These are phyloP conservation scores for Xenentodon cancila DNA, from an alignment of 2,797 vertebrate species.

Conservation along the genomic window DNA sequence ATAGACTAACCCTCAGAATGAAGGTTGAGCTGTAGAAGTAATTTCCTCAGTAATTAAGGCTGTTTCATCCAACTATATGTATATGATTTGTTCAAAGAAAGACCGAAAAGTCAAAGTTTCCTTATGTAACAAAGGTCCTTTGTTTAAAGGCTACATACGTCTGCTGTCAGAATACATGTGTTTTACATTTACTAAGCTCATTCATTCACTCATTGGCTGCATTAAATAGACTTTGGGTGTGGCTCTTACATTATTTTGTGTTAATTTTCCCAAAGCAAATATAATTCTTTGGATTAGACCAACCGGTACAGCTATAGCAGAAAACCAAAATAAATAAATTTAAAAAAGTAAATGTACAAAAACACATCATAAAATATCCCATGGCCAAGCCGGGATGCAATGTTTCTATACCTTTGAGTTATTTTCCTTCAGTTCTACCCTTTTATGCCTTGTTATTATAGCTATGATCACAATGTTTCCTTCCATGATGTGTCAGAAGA, in stretches of 20 bases:
- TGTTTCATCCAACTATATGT: background rate
- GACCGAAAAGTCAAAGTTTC: background rate
- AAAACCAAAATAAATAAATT: slow-evolving; percentile 26
- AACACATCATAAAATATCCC: slow-evolving; percentile 9
- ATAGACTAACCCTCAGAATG: background rate
- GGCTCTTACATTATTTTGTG: slow-evolving; percentile 64
- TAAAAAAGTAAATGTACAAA: background rate
- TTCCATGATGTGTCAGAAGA: slow-evolving; percentile 5
- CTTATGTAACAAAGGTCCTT: slow-evolving; percentile 20
- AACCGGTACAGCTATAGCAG: slow-evolving; percentile 40
- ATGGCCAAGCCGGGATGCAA: background rate
- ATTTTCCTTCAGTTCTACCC: background rate
- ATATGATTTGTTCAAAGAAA: slow-evolving; percentile 3
- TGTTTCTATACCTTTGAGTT: background rate
- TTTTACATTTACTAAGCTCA: slow-evolving; percentile 54
- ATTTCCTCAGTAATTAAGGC: slow-evolving; percentile 5
- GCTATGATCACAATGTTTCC: background rate
- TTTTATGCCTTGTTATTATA: slow-evolving; percentile 10
- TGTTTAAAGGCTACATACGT: slow-evolving; percentile 11
- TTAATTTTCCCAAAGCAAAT: slow-evolving; percentile 54
- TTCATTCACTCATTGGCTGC: slow-evolving; percentile 58
- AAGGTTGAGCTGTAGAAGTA: slow-evolving; percentile 1
- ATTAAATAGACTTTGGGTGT: slow-evolving; percentile 75
- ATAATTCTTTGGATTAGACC: slow-evolving; percentile 43
- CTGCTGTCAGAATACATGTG: slow-evolving; percentile 27